Conservation (phyloP, 2,888 invertebrate genomes). For the Agriopis leucophaearia region DNA sequence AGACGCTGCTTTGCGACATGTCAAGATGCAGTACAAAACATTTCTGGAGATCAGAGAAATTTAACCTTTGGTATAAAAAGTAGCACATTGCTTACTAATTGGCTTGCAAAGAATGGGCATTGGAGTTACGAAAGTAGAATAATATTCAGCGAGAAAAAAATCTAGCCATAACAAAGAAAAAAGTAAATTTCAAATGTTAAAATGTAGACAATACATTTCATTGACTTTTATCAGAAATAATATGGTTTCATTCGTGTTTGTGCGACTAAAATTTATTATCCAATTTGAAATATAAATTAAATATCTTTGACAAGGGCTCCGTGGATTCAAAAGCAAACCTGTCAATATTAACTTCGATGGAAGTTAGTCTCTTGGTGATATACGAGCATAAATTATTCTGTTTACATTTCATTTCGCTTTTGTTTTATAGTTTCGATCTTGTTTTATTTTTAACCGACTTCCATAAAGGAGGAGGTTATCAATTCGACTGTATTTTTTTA, state of each 20-base stretch:
- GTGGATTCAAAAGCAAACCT: constrained; percentile 28
- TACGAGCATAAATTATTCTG: constrained; percentile 39
- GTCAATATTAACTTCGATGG: constrained; percentile 37
- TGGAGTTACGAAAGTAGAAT: too few relatives aligned
- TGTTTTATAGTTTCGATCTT: neutral
- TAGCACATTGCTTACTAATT: too few relatives aligned
- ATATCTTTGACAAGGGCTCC: constrained; percentile 41
- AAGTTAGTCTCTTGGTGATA: constrained; percentile 37
- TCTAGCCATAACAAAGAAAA: neutral
- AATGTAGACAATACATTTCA: neutral
- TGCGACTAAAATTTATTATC: constrained; percentile 36
- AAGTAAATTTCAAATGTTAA: neutral
- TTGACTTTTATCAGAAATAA: constrained; percentile 26
- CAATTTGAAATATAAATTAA: constrained; percentile 39
- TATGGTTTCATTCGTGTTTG: constrained; percentile 26
- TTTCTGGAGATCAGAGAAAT: too few relatives aligned
- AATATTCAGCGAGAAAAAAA: too few relatives aligned
- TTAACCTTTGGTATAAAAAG: too few relatives aligned
- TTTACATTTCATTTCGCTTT: constrained; percentile 39
- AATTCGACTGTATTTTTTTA: too few relatives aligned
- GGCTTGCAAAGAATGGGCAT: too few relatives aligned
- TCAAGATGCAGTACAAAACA: too few relatives aligned
- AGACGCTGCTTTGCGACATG: too few relatives aligned
- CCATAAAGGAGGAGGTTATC: too few relatives aligned
- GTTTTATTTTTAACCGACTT: too few relatives aligned